Evolutionary conservation across 2,113 vertebrate species (phyloP).

Genomic region (Pseudopodoces humilis): DNA sequence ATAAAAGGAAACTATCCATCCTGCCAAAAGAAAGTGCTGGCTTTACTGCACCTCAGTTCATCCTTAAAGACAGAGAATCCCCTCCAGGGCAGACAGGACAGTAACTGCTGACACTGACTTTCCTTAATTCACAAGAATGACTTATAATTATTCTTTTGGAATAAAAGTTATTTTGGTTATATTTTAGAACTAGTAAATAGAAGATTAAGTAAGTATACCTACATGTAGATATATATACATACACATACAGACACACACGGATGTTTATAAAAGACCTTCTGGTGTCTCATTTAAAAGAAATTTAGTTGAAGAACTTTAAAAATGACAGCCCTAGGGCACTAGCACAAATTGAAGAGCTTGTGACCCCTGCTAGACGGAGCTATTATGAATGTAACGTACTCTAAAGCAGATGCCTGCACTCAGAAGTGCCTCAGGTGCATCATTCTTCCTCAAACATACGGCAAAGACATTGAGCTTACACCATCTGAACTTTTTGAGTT

Average conservation of each 20-base stretch:
- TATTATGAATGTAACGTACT: constrained; percentile 22
- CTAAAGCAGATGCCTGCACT: constrained; percentile 45
- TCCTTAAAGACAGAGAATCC: constrained; percentile 1
- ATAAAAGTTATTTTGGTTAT: background rate
- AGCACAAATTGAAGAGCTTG: constrained; percentile 10
- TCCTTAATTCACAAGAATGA: background rate
- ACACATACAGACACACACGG: background rate
- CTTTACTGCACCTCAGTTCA: background rate
- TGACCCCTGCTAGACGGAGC: constrained; percentile 24
- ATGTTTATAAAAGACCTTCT: background rate
- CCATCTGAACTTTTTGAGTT: constrained; percentile 11
- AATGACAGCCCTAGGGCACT: background rate
- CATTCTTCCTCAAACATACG: constrained; percentile 12
- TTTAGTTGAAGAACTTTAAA: constrained; percentile 18
- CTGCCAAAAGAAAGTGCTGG: background rate
- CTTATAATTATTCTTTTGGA: background rate
- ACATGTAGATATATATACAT: background rate
- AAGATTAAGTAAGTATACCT: background rate
- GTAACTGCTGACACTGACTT: background rate
- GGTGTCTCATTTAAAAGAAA: background rate
- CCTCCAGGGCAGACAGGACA: background rate
- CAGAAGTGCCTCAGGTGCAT: constrained; percentile 55
- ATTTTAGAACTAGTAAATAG: background rate
- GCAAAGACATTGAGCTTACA: constrained; percentile 25
- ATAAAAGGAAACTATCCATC: background rate